Evolutionary conservation across 2,888 invertebrate species (phyloP).

Genomic region (Drosophila sordidapex): DNA sequence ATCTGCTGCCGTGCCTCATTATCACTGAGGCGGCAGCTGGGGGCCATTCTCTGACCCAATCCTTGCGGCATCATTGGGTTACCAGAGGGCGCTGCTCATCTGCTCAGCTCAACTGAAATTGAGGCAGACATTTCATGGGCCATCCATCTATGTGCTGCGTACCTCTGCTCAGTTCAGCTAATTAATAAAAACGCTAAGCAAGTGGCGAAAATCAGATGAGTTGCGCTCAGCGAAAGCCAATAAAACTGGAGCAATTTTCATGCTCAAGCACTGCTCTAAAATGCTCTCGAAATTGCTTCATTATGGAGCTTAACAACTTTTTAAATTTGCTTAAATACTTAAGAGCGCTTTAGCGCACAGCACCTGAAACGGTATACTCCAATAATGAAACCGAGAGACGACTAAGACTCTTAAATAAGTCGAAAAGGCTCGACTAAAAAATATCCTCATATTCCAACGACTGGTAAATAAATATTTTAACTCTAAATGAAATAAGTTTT

Average conservation of each 20-base stretch:
- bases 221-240: slow-evolving; percentile 50
- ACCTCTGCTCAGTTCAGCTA: neutral
- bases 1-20: slow-evolving; percentile 49
- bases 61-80: slow-evolving; percentile 58
- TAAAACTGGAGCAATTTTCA: slow-evolving; percentile 36
- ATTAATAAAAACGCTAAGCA: slow-evolving; percentile 21
- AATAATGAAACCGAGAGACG: neutral
- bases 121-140: slow-evolving; percentile 43
- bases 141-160: slow-evolving; percentile 1
- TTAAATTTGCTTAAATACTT: slow-evolving; percentile 78
- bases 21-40: slow-evolving; percentile 36
- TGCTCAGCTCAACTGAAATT: slow-evolving; percentile 30
- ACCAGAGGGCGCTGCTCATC: slow-evolving; percentile 4
- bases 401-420: neutral
- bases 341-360: slow-evolving; percentile 37
- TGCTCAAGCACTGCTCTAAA: slow-evolving; percentile 28
- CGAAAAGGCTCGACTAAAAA: neutral
- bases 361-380: slow-evolving; percentile 30
- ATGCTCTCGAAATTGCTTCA: slow-evolving; percentile 61
- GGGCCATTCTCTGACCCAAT: slow-evolving; percentile 24
- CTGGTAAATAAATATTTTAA: neutral
- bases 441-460: neutral
- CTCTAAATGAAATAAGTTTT: neutral
- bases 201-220: slow-evolving; percentile 59
- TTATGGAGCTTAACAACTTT: slow-evolving; percentile 75